Conservation (phyloP, 2,113 vertebrate genomes). For the Epinephelus cyanopodus region DNA sequence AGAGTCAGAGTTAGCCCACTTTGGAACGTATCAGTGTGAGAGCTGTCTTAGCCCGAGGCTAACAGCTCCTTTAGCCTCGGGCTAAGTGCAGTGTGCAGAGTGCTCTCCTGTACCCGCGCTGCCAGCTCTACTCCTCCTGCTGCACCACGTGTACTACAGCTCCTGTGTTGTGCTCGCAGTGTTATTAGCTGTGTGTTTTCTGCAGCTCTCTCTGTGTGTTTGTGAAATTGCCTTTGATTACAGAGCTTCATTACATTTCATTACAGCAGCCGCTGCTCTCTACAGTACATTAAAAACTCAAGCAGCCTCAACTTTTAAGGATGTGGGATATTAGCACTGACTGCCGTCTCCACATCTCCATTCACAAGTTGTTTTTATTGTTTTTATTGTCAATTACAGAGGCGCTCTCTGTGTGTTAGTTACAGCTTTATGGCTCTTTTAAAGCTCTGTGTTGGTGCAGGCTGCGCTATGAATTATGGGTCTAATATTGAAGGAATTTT, state of each 20-base stretch:
- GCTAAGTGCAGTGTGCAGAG: no score
- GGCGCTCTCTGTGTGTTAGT: slow-evolving; percentile 64
- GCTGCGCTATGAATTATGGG: slow-evolving; percentile 62
- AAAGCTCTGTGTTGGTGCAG: slow-evolving; percentile 34
- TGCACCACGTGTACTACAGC: neutral
- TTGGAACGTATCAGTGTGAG: no score
- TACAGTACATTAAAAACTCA: slow-evolving; percentile 80
- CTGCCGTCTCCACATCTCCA: slow-evolving; percentile 66
- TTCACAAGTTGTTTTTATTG: slow-evolving; percentile 75
- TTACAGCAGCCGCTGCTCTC: slow-evolving; percentile 69
- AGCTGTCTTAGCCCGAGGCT: no score
- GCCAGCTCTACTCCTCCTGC: neutral
- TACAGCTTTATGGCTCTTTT: slow-evolving; percentile 69
- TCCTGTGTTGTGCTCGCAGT: slow-evolving; percentile 17
- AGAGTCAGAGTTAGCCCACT: neutral
- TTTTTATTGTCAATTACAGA: slow-evolving; percentile 78
- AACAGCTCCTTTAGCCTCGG: no score
- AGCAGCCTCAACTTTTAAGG: slow-evolving; percentile 71
- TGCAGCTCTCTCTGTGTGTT: slow-evolving; percentile 32
- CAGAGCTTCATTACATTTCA: slow-evolving; percentile 77
- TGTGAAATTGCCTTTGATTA: slow-evolving; percentile 72
- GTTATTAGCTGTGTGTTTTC: slow-evolving; percentile 35
- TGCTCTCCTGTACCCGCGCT: no score
- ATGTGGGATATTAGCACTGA: slow-evolving; percentile 71
- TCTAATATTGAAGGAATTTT: slow-evolving; percentile 72